Evolutionary conservation across 2,797 vertebrate genomes (phyloP), one percentile per base, ranked within the genome.

Genomic region (Hybognathus amarus): DNA sequence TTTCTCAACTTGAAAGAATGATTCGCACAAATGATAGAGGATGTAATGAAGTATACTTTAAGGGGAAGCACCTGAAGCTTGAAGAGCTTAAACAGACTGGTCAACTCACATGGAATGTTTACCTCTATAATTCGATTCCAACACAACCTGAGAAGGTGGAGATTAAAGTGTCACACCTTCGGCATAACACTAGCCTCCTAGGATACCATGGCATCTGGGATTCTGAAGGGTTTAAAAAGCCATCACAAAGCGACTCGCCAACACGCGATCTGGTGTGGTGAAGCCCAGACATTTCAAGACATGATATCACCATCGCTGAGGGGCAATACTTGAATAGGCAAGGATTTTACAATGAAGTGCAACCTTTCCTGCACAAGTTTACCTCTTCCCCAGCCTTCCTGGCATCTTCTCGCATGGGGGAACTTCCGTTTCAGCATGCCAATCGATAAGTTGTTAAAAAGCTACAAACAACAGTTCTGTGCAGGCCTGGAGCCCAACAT

Each of bases 391-490:
- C 85, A 70, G 81, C 81, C 20, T 86, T 86, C 27, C 33, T 67
- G 18, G 61, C 71, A 38, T 83, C 85, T 13, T 86, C 85, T 30
- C 78, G 77, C 11, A n/a, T 83, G 69, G 77, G 77, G 81, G 4
- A 80, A 86, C 70, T 86, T 86, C n/a, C 77, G 70, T 18, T 83
- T 83, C 42, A 86, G 76, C 5, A 61, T 86, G 63, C 20, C 85
- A 0, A 47, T 83, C 5, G 7, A 24, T 5, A 33, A 83, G 5
- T 71, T 83, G 85, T 30, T 86, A 15, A 36, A 6, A 5, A 54
- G 5, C 30, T 86, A 83, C n/a, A 2, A 56, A 4, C 2, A 20
- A 9, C 81, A 83, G 42, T 83, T 86, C 70, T 86, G 85, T 71
- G 3, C 1, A 13, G 81, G 40, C 5, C 50, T 64, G 36, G 3